Conservation (phyloP, 2,113 vertebrate species). For the Bos indicus region DNA sequence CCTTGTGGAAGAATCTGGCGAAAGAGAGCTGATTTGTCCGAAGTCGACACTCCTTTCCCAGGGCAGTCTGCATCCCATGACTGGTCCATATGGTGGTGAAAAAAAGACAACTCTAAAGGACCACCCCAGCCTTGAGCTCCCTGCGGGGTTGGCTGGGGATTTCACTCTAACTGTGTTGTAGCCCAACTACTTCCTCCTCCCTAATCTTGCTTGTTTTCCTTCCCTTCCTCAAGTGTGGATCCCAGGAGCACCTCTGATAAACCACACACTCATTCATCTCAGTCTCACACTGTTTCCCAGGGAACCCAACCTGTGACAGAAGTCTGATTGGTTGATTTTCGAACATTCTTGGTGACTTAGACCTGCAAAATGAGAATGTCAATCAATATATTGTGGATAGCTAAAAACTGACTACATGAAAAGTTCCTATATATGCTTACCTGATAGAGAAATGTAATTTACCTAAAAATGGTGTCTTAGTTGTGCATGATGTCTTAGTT, state of each 20-base stretch:
- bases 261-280: neutral
- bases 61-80: neutral
- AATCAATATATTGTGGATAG: neutral
- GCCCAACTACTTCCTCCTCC: neutral
- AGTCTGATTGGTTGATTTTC: neutral
- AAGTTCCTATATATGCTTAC: neutral
- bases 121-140: neutral
- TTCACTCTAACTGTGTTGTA: rapidly evolving
- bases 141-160: neutral
- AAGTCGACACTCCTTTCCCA: neutral
- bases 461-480: neutral
- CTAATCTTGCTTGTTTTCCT: neutral
- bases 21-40: neutral
- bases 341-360: neutral
- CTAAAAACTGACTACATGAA: neutral
- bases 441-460: neutral
- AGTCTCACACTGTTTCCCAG: neutral
- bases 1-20: neutral
- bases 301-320: neutral
- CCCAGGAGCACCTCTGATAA: neutral
- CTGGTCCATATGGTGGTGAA: neutral
- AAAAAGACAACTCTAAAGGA: neutral
- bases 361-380: neutral
- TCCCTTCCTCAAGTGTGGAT: neutral
- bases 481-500: neutral